Evolutionary conservation across 2,113 vertebrate genomes (phyloP), one percentile per base, ranked within the genome.

Genomic region (Podocnemis expansa): DNA sequence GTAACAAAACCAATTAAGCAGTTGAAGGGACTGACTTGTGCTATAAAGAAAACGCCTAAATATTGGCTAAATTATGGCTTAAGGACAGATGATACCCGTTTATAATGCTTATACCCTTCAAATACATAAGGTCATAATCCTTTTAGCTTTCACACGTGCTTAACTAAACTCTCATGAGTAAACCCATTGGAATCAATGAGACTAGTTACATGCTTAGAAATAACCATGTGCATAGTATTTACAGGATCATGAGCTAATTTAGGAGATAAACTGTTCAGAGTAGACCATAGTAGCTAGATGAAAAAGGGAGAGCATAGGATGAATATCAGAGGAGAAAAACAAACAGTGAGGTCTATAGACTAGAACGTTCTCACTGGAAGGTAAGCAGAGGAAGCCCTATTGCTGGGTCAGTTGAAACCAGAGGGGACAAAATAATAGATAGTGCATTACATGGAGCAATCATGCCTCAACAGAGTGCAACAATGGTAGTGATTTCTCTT

Each of bases 1-100:
- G n/a, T 21, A 91, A 51, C 9, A 56, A 95, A 11, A 52, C 75
- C 52, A 3, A 34, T 85, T 75, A 75, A 43, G 8, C 12, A 75
- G 41, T 43, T 75, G 41, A 43, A 92, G 24, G 41, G 89, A 94
- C 49, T 56, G 81, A 91, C 80, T 45, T 87, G 55, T 75, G 10
- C 60, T 82, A 25, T 34, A 38, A 75, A 78, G 76, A 95, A 94
- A 91, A 85, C 73, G 93, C 91, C 91, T 47, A 45, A 51, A 43
- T 52, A 55, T 92, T 51, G 27, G 24, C 85, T 88, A 88, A 89
- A 88, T 91, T 56, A 84, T 11, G 3, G 31, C 31, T 95, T 88
- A 78, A 92, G 91, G 58, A 78, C 67, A 16, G 14, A 95, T 1
- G 5, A 58, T 16, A 89, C 51, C 58, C 2, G 88, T 86, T 93